These are phyloP conservation scores for Aspiorhynchus laticeps DNA, from an alignment of 2,113 vertebrate species.

Conservation along the genomic window DNA sequence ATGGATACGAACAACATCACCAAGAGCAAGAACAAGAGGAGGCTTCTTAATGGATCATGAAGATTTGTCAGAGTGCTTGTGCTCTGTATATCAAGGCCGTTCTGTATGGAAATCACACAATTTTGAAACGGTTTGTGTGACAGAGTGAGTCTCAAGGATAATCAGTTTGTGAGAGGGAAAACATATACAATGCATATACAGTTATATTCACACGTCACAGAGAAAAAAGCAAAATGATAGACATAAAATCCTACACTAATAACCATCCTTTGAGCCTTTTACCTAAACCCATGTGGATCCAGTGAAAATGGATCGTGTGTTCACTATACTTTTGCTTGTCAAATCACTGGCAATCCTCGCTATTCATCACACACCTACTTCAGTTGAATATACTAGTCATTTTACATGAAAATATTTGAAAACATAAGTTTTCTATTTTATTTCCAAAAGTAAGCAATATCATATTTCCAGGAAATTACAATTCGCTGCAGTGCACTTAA, in stretches of 20 bases:
- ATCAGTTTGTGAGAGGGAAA: slow-evolving; percentile 23
- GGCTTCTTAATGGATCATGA: slow-evolving; percentile 21
- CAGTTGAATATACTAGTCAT: not conserved
- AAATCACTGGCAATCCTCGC: not conserved
- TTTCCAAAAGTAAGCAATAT: slow-evolving; percentile 1
- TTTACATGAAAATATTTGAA: not conserved
- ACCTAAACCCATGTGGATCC: slow-evolving; percentile 6
- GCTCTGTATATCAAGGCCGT: slow-evolving; percentile 15
- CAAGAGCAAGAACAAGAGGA: slow-evolving; percentile 39
- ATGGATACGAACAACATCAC: slow-evolving; percentile 35
- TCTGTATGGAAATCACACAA: slow-evolving; percentile 47
- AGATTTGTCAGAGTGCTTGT: slow-evolving; percentile 36
- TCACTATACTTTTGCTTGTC: slow-evolving; percentile 9
- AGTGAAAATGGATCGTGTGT: slow-evolving; percentile 8
- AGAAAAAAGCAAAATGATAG: not conserved
- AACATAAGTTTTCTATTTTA: not conserved
- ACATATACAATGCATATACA: not conserved
- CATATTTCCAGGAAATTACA: not conserved
- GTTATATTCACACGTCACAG: slow-evolving; percentile 39
- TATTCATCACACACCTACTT: not conserved
- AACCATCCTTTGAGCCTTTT: slow-evolving; percentile 15
- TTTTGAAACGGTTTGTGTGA: slow-evolving; percentile 26
- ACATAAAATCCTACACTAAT: not conserved
- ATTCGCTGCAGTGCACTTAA: not conserved
- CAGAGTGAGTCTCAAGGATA: slow-evolving; percentile 40